A percentile compares a stretch with the other conserved stretches of the same genome.
phyloP scores from a whole-genome alignment of 2,797 vertebrate genomes.

The Sebastes cheni region DNA sequence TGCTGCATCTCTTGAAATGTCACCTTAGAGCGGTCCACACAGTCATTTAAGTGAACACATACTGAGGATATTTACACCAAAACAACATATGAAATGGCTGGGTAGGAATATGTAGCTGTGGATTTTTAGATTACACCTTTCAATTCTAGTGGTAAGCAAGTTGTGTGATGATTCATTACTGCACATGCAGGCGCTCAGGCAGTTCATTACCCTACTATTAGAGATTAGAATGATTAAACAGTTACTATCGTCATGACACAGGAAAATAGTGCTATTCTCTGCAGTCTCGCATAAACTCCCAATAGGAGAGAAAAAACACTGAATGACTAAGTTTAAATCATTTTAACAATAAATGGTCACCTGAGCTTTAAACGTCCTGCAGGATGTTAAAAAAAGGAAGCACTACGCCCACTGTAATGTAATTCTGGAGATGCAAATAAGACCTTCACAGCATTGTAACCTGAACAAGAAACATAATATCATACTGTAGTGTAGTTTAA shows the following conservation, averaged over 20 bases:
- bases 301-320: accelerated
- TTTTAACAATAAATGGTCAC: background rate
- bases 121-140: background rate
- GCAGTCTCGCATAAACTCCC: conserved; percentile 58
- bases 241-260: conserved; percentile 51
- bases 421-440: background rate
- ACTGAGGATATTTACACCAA: conserved; percentile 64
- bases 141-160: background rate
- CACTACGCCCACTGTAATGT: background rate
- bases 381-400: background rate
- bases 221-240: conserved; percentile 48
- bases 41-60: conserved; percentile 79
- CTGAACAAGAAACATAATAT: background rate
- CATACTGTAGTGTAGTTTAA: background rate
- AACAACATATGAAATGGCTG: conserved; percentile 75
- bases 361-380: background rate
- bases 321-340: background rate
- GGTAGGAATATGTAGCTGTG: conserved; percentile 18
- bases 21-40: conserved; percentile 83
- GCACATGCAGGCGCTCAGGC: conserved; percentile 22
- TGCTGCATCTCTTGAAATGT: background rate
- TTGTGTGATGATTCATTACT: conserved; percentile 63
- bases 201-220: conserved; percentile 48
- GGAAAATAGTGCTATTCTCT: conserved; percentile 64
- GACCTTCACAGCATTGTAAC: background rate